These are phyloP conservation scores for Glaucidium brasilianum DNA, from an alignment of 2,113 vertebrate species.

Conservation along the genomic window DNA sequence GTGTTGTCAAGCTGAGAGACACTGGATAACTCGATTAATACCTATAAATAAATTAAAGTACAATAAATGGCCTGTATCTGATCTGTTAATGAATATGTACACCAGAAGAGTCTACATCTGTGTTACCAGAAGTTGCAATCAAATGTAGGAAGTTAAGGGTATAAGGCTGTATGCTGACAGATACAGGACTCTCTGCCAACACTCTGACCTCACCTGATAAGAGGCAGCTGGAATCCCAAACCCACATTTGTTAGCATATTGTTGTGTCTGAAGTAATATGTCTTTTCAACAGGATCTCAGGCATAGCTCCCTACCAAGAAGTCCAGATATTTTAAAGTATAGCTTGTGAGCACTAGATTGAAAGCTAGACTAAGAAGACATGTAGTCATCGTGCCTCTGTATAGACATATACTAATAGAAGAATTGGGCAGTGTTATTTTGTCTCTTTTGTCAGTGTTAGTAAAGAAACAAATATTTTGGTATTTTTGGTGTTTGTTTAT, in stretches of 20 bases:
- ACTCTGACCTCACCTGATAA: neutral
- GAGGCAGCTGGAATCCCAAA: neutral
- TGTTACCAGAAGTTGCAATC: neutral
- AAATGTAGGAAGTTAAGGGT: neutral
- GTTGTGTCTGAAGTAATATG: neutral
- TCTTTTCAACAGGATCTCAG: neutral
- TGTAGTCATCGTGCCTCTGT: neutral
- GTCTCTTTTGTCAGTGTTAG: neutral
- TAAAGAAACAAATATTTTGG: neutral
- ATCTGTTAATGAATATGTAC: neutral
- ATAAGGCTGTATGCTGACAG: neutral
- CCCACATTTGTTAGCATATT: neutral
- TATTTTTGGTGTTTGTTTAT: neutral
- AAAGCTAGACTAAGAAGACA: neutral
- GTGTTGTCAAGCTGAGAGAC: conserved; percentile 90
- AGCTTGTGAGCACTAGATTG: neutral
- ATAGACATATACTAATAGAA: neutral
- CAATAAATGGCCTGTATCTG: neutral
- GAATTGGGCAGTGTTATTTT: neutral
- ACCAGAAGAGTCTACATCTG: neutral
- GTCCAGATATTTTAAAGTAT: neutral
- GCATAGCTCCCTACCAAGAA: neutral
- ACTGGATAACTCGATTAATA: conserved; percentile 93
- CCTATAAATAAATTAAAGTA: conserved; percentile 71
- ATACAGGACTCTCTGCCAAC: neutral